These are phyloP conservation scores for Lacerta bilineata DNA, from an alignment of 2,797 vertebrate species.

Conservation along the genomic window DNA sequence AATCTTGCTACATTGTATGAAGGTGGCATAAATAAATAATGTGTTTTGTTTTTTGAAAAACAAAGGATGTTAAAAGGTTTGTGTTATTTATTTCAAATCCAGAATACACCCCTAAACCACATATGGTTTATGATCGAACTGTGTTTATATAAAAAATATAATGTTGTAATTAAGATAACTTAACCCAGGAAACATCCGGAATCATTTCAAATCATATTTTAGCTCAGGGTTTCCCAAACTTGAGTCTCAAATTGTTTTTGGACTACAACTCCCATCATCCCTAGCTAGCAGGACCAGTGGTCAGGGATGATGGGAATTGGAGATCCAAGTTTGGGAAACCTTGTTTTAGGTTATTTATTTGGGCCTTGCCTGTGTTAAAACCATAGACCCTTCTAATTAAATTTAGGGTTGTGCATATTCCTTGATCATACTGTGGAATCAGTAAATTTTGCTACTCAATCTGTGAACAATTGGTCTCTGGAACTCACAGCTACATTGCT, in stretches of 20 bases:
- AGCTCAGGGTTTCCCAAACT: not conserved
- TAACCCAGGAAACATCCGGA: not conserved
- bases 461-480: not conserved
- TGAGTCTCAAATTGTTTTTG: no score
- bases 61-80: not conserved
- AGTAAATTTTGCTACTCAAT: not conserved
- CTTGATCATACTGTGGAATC: no score
- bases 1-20: slow-evolving; percentile 28
- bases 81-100: not conserved
- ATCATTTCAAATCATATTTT: no score
- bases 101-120: not conserved
- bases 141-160: not conserved
- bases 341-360: not conserved
- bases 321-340: no score
- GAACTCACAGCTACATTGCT: not conserved
- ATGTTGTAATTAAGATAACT: not conserved
- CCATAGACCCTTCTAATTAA: not conserved
- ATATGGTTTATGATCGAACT: not conserved
- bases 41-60: not conserved
- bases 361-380: not conserved
- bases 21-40: not conserved
- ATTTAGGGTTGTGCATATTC: not conserved
- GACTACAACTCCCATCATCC: no score
- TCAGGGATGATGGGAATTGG: no score
- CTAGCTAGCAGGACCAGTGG: no score